Percentiles rank a stretch among this genome's conserved stretches.
These are phyloP conservation scores for Spialia ferax DNA, from an alignment of 2,888 invertebrate species.

Conservation along the genomic window DNA sequence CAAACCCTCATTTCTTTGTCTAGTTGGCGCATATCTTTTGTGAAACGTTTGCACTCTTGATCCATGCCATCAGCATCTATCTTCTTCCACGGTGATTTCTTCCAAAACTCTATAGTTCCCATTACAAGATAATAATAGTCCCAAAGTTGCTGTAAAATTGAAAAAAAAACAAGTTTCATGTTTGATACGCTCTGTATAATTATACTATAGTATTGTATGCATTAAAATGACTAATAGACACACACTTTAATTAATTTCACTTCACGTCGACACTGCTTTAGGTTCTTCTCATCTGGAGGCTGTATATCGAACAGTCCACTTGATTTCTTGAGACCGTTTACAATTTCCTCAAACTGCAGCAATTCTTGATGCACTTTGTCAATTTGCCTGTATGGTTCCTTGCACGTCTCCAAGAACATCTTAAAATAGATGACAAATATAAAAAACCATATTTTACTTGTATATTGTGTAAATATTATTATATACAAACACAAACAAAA, in stretches of 20 bases:
- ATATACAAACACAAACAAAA: not conserved
- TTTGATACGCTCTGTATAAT: not conserved
- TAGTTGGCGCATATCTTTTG: constrained; percentile 92
- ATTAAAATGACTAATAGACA: not conserved
- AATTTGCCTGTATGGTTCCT: constrained; percentile 89
- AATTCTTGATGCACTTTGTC: constrained; percentile 91
- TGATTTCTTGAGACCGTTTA: constrained; percentile 89
- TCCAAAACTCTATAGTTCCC: constrained; percentile 96
- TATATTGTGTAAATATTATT: too few species aligned
- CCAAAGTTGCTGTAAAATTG: constrained; percentile 92
- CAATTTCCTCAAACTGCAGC: constrained; percentile 88
- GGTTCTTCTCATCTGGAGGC: constrained; percentile 93
- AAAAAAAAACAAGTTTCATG: not conserved
- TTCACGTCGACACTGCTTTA: constrained; percentile 92
- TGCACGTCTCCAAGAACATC: constrained; percentile 89
- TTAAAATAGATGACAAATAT: constrained; percentile 46
- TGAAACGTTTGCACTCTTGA: constrained; percentile 96
- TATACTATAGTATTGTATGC: not conserved
- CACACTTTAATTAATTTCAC: constrained; percentile 89
- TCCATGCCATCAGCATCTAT: constrained; percentile 98
- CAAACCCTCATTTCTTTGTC: constrained; percentile 93
- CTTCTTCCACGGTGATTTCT: constrained; percentile 96
- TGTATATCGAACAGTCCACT: constrained; percentile 95
- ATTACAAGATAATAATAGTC: constrained; percentile 94
- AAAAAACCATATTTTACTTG: not conserved